phyloP scores from a whole-genome alignment of 2,113 vertebrate genomes.

The Tursiops truncatus region DNA sequence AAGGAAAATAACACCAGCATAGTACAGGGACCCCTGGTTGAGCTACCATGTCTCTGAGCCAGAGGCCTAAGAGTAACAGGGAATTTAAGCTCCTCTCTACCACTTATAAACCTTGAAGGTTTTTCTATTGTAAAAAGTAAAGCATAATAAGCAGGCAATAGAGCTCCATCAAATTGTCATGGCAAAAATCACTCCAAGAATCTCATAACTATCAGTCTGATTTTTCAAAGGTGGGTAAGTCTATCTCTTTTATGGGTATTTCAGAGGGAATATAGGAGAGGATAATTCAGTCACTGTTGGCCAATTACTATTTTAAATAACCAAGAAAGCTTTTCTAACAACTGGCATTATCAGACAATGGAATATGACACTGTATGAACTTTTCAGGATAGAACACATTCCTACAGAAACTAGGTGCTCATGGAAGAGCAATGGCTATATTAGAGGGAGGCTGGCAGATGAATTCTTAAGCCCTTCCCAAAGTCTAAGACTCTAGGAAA shows the following conservation, averaged over 20 bases:
- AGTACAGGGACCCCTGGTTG: neutral
- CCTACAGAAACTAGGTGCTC: neutral
- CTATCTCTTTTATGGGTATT: neutral
- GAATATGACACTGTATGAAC: neutral
- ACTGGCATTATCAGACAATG: neutral
- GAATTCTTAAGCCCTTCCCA: neutral
- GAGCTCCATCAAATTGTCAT: neutral
- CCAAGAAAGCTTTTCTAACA: neutral
- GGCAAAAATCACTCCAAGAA: neutral
- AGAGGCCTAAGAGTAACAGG: neutral
- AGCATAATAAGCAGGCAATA: neutral
- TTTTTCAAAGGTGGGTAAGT: neutral
- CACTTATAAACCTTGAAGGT: neutral
- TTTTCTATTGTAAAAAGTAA: neutral
- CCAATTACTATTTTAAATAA: constrained; percentile 13
- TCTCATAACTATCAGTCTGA: neutral
- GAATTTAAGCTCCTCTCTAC: neutral
- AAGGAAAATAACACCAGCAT: neutral
- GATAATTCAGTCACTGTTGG: neutral
- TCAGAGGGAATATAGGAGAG: neutral
- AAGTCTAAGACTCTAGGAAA: neutral
- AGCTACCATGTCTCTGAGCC: neutral
- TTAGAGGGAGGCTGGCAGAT: neutral
- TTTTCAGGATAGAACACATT: neutral
- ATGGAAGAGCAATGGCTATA: neutral